Base-by-base conservation (phyloP, 1,140 invertebrate genomes). In the Paracyclopina nana region DNA sequence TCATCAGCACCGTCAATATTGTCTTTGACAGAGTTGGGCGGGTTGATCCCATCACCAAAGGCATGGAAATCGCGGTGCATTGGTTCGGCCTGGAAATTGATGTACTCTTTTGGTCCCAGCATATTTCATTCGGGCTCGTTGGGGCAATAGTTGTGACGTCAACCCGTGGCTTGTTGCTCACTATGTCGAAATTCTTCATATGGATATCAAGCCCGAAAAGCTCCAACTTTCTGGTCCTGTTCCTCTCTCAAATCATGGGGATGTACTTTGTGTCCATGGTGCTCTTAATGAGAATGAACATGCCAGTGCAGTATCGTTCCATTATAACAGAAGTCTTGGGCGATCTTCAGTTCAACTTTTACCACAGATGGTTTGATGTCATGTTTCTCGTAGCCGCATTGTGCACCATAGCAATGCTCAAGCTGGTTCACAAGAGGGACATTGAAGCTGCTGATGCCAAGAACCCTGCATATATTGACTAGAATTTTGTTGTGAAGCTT, bases 221-320 rank as follows among this genome's bases (percentile, higher is more conserved):
- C 20, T 97, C 92, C 22, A 98, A 98, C 63, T 82, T 98, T 30
- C 97, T 99, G 57, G 94, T 99, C 4, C 65, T 98, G 22, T 79
- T 91, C 55, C 68, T 99, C 3, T 50, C 48, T 26, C 48, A 82
- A 29, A 50, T 50, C 29, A 50, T 50, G 79, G 94, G 94, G 12
- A 99, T 98, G 94, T 98, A 99, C 65, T 99, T 98, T 70, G 85
- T 96, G 24, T 97, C 92, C 1, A 94, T 87, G 16, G 92, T 99
- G 0, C 69, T 99, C 12, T 65, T 99, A 26, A 92, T 99, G 77
- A 69, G 95, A 42, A 98, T 99, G 94, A 99, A 98, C 65, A 96
- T 99, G 88, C 95, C 95, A 6, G 74, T 80, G 0, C 88, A 98
- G 65, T 99, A 99, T 64, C 72, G 92, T 22, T 80, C 79, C 31